Percentiles rank a stretch among this genome's conserved stretches.
phyloP scores from a whole-genome alignment of 2,888 invertebrate genomes.

The Aporophyla lueneburgensis region DNA sequence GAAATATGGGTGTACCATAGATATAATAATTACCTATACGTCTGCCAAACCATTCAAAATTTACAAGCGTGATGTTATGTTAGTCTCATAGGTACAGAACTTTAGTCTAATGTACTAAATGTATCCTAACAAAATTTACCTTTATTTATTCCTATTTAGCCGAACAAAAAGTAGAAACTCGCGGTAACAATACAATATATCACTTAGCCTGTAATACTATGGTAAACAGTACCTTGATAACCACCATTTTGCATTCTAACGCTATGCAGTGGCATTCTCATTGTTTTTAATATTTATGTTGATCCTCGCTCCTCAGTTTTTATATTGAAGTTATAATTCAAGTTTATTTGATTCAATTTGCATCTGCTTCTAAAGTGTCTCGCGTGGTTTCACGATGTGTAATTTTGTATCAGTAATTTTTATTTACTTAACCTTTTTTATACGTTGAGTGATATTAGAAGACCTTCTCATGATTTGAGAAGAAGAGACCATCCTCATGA shows the following conservation, averaged over 20 bases:
- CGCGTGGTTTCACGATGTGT: slow-evolving; percentile 4
- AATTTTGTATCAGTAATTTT: slow-evolving; percentile 8
- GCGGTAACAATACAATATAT: slow-evolving; percentile 44
- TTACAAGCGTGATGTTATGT: neutral
- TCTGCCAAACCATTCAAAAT: neutral
- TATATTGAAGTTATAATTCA: slow-evolving; percentile 66
- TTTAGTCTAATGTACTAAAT: neutral
- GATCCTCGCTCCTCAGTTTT: slow-evolving; percentile 52
- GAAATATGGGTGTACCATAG: neutral
- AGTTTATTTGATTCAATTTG: slow-evolving; percentile 66
- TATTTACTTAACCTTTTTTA: neutral
- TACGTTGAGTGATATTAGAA: too few species aligned
- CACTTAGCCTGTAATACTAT: slow-evolving; percentile 61
- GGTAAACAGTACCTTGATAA: slow-evolving; percentile 62
- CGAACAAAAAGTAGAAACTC: slow-evolving; percentile 3
- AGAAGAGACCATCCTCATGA: too few species aligned
- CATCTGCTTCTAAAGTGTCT: slow-evolving; percentile 50
- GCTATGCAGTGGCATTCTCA: slow-evolving; percentile 42
- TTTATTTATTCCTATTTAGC: neutral
- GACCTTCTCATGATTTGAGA: too few species aligned
- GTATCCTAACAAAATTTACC: neutral
- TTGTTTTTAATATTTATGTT: slow-evolving; percentile 65
- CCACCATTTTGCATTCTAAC: slow-evolving; percentile 51
- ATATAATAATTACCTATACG: too few species aligned
- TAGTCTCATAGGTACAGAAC: neutral